Evolutionary conservation across 1,140 invertebrate genomes (phyloP).

Genomic region (Platyura marginata): DNA sequence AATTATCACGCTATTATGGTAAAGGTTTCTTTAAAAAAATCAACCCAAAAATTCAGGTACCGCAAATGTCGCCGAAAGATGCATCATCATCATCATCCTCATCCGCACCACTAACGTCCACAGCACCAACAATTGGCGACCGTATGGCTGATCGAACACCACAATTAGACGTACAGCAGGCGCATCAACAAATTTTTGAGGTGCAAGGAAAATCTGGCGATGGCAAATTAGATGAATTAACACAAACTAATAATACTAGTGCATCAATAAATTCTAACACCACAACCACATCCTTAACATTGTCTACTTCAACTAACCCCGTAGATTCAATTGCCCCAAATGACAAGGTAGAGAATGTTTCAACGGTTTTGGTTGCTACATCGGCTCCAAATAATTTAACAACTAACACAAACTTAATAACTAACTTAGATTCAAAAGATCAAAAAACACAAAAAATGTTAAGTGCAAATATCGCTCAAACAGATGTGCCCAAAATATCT

Average conservation of each 20-base stretch:
- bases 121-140: neutral
- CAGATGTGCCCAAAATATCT: too few species aligned
- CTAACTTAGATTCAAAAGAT: too few species aligned
- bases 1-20: neutral
- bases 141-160: neutral
- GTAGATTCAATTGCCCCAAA: neutral
- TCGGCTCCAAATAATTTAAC: neutral
- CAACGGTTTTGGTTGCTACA: neutral
- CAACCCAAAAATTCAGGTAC: neutral
- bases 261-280: conserved; percentile 1
- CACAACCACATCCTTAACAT: neutral
- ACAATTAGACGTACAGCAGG: neutral
- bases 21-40: neutral
- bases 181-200: neutral
- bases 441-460: too few species aligned
- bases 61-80: neutral
- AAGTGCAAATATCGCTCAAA: too few species aligned
- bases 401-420: too few species aligned
- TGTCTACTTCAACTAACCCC: neutral
- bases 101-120: neutral
- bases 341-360: neutral
- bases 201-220: neutral
- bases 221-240: conserved; percentile 1
- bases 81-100: neutral
- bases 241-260: conserved; percentile 1